Percentiles rank a stretch among this genome's conserved stretches.
Conservation (phyloP, 2,113 vertebrate genomes). For the Damaliscus lunatus region DNA sequence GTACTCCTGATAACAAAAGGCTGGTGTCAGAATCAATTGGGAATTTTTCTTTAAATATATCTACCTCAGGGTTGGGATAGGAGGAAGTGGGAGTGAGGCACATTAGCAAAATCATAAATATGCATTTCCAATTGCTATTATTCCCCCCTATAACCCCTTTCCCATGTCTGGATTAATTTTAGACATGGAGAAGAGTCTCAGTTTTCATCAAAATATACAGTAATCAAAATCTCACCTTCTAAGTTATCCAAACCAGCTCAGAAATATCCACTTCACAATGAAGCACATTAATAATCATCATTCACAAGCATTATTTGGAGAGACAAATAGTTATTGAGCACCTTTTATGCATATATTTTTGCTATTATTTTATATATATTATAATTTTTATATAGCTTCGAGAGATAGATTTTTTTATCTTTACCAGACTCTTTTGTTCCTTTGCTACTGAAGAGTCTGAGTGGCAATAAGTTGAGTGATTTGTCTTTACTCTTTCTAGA, state of each 20-base stretch:
- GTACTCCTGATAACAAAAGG: not conserved
- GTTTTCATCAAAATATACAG: not conserved
- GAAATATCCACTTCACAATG: not conserved
- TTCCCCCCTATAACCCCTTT: not conserved
- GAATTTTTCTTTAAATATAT: not conserved
- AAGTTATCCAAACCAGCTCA: not conserved
- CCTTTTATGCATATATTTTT: not conserved
- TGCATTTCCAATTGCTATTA: not conserved
- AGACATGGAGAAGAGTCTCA: not conserved
- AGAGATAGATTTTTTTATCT: not conserved
- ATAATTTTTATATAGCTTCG: not conserved
- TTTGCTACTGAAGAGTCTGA: not conserved
- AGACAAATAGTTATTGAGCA: not conserved
- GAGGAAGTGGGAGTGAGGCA: not conserved
- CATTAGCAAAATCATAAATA: not conserved
- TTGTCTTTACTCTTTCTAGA: not conserved
- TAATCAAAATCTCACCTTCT: not conserved
- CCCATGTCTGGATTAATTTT: not conserved
- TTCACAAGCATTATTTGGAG: not conserved
- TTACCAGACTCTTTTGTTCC: not conserved
- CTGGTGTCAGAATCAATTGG: not conserved
- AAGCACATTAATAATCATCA: not conserved
- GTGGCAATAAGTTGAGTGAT: not conserved
- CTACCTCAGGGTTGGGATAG: not conserved
- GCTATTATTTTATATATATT: not conserved